Evolutionary conservation across 2,113 vertebrate genomes (phyloP).

Genomic region (Erythrocebus patas): DNA sequence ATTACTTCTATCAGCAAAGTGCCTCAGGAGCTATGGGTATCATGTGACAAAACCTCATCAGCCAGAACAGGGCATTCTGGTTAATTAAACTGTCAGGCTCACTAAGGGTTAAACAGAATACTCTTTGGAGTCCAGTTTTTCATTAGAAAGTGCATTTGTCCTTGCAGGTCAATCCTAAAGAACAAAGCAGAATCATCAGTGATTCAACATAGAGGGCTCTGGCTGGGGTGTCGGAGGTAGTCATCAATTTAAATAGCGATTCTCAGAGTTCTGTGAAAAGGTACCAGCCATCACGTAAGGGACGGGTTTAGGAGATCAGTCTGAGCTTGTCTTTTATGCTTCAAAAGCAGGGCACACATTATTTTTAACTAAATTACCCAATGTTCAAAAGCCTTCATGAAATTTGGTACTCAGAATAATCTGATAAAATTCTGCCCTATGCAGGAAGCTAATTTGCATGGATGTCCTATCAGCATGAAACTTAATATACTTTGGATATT

Average conservation of each 20-base stretch:
- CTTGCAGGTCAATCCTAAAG: neutral
- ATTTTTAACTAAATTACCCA: constrained; percentile 35
- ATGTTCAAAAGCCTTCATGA: constrained; percentile 29
- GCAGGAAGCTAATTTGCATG: constrained; percentile 9
- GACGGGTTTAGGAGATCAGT: neutral
- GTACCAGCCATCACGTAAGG: neutral
- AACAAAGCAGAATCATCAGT: constrained; percentile 1
- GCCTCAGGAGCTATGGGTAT: neutral
- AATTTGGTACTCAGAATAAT: constrained; percentile 30
- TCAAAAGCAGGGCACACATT: neutral
- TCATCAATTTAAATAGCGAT: neutral
- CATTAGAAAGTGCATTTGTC: neutral
- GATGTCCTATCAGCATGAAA: constrained; percentile 18
- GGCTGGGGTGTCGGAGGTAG: neutral
- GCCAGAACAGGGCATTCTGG: neutral
- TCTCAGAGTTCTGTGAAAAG: constrained; percentile 33
- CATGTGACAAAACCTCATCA: neutral
- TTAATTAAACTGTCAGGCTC: neutral
- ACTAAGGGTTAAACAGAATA: neutral
- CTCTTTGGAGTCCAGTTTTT: neutral
- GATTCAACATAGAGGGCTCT: neutral
- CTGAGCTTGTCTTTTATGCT: constrained; percentile 18
- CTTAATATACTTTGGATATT: constrained; percentile 9
- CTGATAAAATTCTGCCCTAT: constrained; percentile 23
- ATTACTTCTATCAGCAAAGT: neutral